These are phyloP conservation scores for Euura saliciscinereae DNA, from an alignment of 1,140 invertebrate species.

Conservation along the genomic window DNA sequence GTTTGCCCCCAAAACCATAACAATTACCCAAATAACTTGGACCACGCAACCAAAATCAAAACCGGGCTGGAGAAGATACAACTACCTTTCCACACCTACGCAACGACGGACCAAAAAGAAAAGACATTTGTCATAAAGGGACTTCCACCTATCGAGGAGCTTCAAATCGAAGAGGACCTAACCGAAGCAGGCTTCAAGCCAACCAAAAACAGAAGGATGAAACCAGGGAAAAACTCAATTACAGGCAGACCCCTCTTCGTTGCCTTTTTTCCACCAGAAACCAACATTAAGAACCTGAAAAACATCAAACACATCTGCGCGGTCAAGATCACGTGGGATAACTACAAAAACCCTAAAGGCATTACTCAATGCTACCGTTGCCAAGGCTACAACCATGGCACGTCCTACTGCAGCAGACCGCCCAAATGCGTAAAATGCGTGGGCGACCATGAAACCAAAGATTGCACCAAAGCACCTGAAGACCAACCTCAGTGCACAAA, in stretches of 20 bases:
- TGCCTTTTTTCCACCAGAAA: neutral
- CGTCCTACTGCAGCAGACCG: constrained; percentile 23
- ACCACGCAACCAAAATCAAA: neutral
- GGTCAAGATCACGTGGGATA: too few relatives aligned
- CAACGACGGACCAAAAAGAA: neutral
- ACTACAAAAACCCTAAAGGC: too few relatives aligned
- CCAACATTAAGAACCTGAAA: constrained; percentile 16
- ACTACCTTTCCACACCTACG: constrained; percentile 9
- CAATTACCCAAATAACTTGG: neutral
- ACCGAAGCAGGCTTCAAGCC: neutral
- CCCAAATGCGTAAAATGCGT: constrained; percentile 25
- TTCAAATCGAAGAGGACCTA: constrained; percentile 5
- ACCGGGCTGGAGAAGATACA: neutral
- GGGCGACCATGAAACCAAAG: constrained; percentile 10
- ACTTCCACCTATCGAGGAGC: constrained; percentile 4
- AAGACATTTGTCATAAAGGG: constrained; percentile 18
- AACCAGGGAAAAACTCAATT: neutral
- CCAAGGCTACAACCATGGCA: neutral
- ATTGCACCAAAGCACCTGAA: neutral
- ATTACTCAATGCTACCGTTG: too few relatives aligned
- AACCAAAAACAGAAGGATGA: constrained; percentile 2
- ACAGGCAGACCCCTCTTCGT: neutral
- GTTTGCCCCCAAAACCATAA: neutral
- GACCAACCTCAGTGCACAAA: constrained; percentile 22
- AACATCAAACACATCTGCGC: constrained; percentile 12